Base-by-base conservation (phyloP, 2,888 invertebrate species). In the Eudemis profundana region DNA sequence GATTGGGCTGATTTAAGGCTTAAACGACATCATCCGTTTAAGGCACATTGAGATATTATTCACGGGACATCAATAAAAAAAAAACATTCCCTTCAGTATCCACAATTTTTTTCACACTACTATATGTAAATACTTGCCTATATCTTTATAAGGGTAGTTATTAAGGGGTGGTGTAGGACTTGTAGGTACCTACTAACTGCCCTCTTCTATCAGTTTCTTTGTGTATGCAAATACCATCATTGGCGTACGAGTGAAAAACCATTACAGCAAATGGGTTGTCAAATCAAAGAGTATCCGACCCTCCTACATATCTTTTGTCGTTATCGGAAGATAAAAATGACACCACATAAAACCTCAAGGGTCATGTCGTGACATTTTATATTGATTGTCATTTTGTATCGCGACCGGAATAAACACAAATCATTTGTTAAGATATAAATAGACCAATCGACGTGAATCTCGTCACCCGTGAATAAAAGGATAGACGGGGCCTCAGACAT, bases 301-400 rank as follows among this genome's bases (percentile, higher is more conserved):
- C 29, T 54, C 47, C 46, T 46, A 54, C 54, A 29, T 33, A 8
- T 47, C 62, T 62, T 53, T 62, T 54, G 27, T 54, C 47, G 54
- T 47, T 62, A 40, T 21, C 40, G 12, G 12, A 47, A 56, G 62
- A 62, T 62, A 62, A 62, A 14, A 54, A 42, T 54, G 12, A 54
- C 40, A 27, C 42, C 27, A 27, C n/a, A 54, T 42, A 29, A 54
- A 46, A 62, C 40, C 62, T 27, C 23, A 62, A 47, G 38, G 61
- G 61, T 44, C 27, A 36, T 47, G 36, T 51, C 5, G 40, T 40
- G 59, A 36, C 59, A 38, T 23, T 59, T 59, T 49, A 59, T 49
- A 59, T 49, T 59, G 59, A 49, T 49, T 59, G 38, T 49, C 47
- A 23, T 23, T 27, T 36, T 54, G 38, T 50, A 61, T 44, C 10